phyloP scores from a whole-genome alignment of 2,113 vertebrate genomes.

The Edolisoma coerulescens region DNA sequence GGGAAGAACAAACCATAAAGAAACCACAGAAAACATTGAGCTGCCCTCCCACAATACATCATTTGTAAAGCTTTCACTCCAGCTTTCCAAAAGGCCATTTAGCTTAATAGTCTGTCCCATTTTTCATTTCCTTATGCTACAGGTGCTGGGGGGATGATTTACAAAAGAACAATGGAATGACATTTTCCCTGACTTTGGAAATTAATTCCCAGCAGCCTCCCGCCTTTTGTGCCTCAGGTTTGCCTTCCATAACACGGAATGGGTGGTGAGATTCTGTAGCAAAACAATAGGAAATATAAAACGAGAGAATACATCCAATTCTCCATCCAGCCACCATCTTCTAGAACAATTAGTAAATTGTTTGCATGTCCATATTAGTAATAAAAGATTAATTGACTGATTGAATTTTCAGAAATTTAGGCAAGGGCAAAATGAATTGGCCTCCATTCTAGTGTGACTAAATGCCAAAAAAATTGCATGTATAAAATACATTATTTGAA shows the following conservation, averaged over 20 bases:
- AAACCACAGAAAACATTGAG: background rate
- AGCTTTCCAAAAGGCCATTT: slow-evolving; percentile 19
- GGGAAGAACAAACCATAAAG: background rate
- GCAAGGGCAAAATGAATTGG: background rate
- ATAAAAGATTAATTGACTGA: background rate
- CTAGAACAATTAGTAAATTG: background rate
- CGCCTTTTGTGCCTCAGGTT: background rate
- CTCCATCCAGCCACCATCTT: background rate
- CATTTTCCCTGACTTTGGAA: slow-evolving; percentile 1
- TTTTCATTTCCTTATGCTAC: background rate
- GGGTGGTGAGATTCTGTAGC: background rate
- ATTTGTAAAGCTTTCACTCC: background rate
- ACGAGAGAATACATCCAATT: background rate
- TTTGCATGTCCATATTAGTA: background rate
- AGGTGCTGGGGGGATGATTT: slow-evolving; percentile 8
- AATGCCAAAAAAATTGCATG: background rate
- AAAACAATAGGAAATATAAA: background rate
- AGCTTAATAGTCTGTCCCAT: background rate
- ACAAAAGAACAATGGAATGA: background rate
- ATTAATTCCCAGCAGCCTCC: background rate
- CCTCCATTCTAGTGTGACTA: background rate
- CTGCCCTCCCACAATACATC: background rate
- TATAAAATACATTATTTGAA: background rate
- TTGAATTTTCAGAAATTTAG: background rate
- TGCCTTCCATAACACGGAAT: background rate